These are phyloP conservation scores for Sitta carolinensis DNA, from an alignment of 2,797 vertebrate species.

Conservation along the genomic window DNA sequence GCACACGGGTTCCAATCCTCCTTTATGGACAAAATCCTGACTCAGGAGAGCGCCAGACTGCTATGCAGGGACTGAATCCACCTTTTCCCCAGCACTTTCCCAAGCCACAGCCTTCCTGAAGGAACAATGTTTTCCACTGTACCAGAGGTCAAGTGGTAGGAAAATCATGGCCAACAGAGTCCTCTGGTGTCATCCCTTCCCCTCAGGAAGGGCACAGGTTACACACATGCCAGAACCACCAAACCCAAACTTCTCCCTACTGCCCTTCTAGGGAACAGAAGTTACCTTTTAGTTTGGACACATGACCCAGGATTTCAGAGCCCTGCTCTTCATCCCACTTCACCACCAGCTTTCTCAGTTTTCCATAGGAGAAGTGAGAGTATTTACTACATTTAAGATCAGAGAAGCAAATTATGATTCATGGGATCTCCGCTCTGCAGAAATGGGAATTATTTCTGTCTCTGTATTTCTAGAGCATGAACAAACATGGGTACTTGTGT, in stretches of 20 bases:
- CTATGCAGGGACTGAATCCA: background rate
- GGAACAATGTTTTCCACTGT: background rate
- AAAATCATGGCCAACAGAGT: background rate
- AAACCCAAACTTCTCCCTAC: background rate
- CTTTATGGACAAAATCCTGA: background rate
- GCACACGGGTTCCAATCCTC: background rate
- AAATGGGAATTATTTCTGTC: background rate
- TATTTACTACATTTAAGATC: background rate
- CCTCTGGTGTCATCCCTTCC: background rate
- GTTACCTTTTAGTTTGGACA: background rate
- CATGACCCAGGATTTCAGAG: background rate
- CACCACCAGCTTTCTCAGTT: background rate
- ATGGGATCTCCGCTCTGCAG: background rate
- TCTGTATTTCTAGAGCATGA: background rate
- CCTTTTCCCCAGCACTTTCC: background rate
- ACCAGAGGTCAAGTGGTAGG: background rate
- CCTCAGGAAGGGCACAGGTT: background rate
- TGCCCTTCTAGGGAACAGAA: background rate
- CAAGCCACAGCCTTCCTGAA: background rate
- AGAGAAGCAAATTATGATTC: constrained; percentile 5
- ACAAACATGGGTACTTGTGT: background rate
- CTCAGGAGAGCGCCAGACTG: background rate
- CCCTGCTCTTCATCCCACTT: background rate
- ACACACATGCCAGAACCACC: background rate
- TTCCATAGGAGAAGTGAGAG: background rate